Percentiles rank a stretch among this genome's conserved stretches.
Conservation (phyloP, 1,140 invertebrate genomes). For the Bursaphelenchus mucronatus region DNA sequence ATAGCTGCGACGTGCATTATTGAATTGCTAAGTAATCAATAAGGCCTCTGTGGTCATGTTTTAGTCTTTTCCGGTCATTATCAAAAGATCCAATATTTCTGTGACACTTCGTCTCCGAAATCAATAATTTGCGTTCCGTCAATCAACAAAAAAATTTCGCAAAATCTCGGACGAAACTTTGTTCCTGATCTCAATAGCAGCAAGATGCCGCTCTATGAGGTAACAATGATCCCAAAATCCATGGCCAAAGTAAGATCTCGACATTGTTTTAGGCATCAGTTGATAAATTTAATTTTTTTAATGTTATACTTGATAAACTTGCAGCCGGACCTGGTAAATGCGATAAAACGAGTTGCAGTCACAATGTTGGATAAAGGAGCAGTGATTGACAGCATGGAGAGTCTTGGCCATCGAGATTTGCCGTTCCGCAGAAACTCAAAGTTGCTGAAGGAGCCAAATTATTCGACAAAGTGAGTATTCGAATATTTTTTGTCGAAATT, state of each 20-base stretch:
- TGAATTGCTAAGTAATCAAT: too few relatives aligned
- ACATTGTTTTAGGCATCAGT: constrained; percentile 1
- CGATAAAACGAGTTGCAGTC: constrained; percentile 46
- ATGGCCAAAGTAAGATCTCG: constrained; percentile 46
- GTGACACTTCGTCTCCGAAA: too few relatives aligned
- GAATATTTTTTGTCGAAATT: constrained; percentile 8
- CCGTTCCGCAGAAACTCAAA: constrained; percentile 45
- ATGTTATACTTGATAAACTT: too few relatives aligned
- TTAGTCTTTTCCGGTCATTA: too few relatives aligned
- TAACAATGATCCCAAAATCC: constrained; percentile 52
- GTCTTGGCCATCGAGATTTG: constrained; percentile 54
- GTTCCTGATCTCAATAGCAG: background rate
- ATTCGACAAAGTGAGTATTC: constrained; percentile 51
- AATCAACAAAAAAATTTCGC: too few relatives aligned
- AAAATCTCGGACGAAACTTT: too few relatives aligned
- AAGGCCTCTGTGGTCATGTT: too few relatives aligned
- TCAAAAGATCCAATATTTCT: too few relatives aligned
- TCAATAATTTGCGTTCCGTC: too few relatives aligned
- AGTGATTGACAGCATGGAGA: constrained; percentile 52
- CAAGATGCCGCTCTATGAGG: constrained; percentile 56
- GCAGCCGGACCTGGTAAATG: constrained; percentile 48
- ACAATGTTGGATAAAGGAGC: constrained; percentile 51
- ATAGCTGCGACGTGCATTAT: too few relatives aligned
- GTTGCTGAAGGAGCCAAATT: constrained; percentile 49
- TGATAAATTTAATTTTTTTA: constrained; percentile 19